phyloP scores from a whole-genome alignment of 2,113 vertebrate species.

The Alethe diademata region DNA sequence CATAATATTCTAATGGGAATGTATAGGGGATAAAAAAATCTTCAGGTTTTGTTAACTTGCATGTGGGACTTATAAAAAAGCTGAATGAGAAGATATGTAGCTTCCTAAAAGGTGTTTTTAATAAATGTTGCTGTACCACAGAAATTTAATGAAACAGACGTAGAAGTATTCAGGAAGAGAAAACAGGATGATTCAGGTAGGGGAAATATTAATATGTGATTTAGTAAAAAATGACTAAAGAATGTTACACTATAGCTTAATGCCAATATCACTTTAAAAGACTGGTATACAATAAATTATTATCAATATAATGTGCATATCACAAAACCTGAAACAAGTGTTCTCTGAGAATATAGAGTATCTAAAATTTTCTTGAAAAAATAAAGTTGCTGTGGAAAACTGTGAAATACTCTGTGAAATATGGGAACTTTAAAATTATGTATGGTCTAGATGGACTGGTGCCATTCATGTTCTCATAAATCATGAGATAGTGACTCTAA shows the following conservation, averaged over 20 bases:
- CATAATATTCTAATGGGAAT: neutral
- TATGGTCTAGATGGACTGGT: neutral
- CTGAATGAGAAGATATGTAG: neutral
- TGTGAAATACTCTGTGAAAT: neutral
- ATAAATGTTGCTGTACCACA: neutral
- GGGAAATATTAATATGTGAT: neutral
- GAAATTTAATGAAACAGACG: neutral
- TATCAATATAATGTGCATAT: neutral
- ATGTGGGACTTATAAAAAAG: neutral
- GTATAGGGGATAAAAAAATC: neutral
- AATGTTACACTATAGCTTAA: neutral
- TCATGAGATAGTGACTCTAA: neutral
- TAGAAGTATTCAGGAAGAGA: neutral
- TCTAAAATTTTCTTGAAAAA: neutral
- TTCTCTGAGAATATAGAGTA: neutral
- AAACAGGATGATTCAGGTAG: neutral
- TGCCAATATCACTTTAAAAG: neutral
- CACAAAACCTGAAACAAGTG: neutral
- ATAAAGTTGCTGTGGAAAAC: neutral
- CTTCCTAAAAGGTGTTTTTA: neutral
- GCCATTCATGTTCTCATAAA: neutral
- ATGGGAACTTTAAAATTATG: neutral
- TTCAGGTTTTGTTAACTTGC: neutral
- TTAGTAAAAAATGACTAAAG: neutral
- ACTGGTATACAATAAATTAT: neutral